Base-by-base conservation (phyloP, 2,888 invertebrate genomes). In the Argyra leucocephala region DNA sequence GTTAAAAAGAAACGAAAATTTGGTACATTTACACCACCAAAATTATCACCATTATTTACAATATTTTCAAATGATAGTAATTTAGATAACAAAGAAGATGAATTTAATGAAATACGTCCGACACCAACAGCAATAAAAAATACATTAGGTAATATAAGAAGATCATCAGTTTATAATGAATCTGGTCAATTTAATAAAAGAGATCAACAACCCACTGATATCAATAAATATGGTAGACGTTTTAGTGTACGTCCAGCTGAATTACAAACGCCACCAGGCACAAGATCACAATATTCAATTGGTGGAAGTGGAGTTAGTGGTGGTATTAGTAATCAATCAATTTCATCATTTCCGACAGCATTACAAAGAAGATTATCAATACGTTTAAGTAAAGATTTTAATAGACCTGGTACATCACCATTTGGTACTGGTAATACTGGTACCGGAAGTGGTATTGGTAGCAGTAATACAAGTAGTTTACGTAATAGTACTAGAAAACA, bases 21-120 rank as follows among this genome's bases (percentile, higher is more conserved):
- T 68, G 85, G 85, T 21, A 83, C 81, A 0, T 84, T 83, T 22
- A 80, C 81, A 1, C 82, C 83, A 0, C 81, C 82, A 0, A 75
- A 78, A 63, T 70, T 83, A 62, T 81, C 83, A 1, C 81, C 82
- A 59, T 73, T 82, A 3, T 71, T 81, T 22, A 80, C 82, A 0
- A 74, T 84, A 1, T 83, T 84, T 68, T 78, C 82, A 1, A 78
- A 76, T 21, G 76, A 74, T 36, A 73, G 75, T 63, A 31, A 58
- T 64, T 4, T 4, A 3, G 37, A 48, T 24, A 22, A 9, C 15
- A 15, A 1, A 21, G 22, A 21, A 22, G 15, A 22, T 63, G 72
- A 58, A 68, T 70, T 18, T 57, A 72, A 12, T 73, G 15, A 60
- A 18, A 48, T 18, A 48, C 12, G 5, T 48, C 48, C 18, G 12